Evolutionary conservation across 2,888 invertebrate species (phyloP), one percentile per base, ranked within the genome.

Genomic region (Xestia sexstrigata): DNA sequence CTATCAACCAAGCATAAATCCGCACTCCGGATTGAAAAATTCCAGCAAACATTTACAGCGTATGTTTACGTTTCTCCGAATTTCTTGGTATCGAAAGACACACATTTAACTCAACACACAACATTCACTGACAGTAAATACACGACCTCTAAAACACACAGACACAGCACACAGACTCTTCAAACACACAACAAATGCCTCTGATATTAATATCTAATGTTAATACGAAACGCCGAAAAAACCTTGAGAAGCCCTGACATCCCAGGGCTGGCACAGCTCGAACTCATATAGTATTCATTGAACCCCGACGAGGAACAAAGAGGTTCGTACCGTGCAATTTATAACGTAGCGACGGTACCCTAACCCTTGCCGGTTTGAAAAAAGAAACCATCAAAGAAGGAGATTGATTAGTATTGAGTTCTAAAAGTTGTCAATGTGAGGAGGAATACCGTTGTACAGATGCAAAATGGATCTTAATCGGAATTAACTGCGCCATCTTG

Each of bases 231-330:
- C 71, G 74, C 70, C 70, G 70, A 80, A 81, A 77, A 77, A 82
- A 78, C 84, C 80, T 87, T 82, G 86, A 83, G 84, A 73, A 77
- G 67, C 78, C 66, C 70, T 75, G 78, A 68, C 76, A 79, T 70
- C 73, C 74, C 72, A 85, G 78, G 81, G 69, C 67, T 81, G 85
- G 74, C 81, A 74, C 78, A 70, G 79, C 68, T 82, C 66, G 62
- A 67, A 74, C 87, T 88, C 87, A 89, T 88, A 85, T 88, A 85
- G 85, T 86, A 88, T 88, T 89, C 88, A 88, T 88, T 89, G 89
- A 87, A 77, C 76, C 68, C 63, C 78, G 76, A 55, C 70, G 82
- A 69, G 68, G 67, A 85, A 89, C 89, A 88, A 88, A 88, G 87
- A 77, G 76, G 58, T 80, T 74, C 81, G 63, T 77, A 78, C 77